These are phyloP conservation scores for Tadarida brasiliensis DNA, from an alignment of 2,797 vertebrate species.

Conservation along the genomic window DNA sequence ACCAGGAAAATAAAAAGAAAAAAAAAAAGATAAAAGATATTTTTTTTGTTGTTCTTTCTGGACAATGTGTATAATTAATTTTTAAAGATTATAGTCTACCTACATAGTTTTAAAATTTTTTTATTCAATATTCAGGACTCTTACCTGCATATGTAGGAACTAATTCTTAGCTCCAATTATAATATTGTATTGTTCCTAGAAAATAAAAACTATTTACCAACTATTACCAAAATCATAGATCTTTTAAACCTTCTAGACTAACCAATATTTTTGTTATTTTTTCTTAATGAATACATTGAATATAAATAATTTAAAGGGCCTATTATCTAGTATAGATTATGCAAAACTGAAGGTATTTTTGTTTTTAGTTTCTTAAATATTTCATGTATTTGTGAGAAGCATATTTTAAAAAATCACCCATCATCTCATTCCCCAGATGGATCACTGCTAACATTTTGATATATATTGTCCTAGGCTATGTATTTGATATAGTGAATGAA, in stretches of 20 bases:
- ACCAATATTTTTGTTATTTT: not conserved
- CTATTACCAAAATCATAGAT: not conserved
- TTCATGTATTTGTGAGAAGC: not conserved
- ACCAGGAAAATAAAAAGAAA: not conserved
- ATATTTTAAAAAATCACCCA: not conserved
- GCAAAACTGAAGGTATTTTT: not conserved
- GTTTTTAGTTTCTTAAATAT: constrained; percentile 1
- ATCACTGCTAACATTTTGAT: not conserved
- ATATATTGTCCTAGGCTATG: not conserved
- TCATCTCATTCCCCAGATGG: not conserved
- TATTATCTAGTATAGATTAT: not conserved
- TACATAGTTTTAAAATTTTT: not conserved
- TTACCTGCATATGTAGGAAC: not conserved
- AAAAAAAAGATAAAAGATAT: not conserved
- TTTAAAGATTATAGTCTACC: not conserved
- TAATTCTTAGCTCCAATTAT: not conserved
- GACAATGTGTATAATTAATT: not conserved
- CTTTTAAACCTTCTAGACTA: constrained; percentile 10
- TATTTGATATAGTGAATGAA: not conserved
- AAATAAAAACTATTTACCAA: not conserved
- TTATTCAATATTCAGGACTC: not conserved
- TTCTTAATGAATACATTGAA: not conserved
- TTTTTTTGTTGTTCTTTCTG: not conserved
- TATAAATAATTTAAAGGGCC: not conserved
- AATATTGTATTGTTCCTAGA: not conserved